phyloP scores from a whole-genome alignment of 2,888 invertebrate species.

The Tromatobia lineatoria region DNA sequence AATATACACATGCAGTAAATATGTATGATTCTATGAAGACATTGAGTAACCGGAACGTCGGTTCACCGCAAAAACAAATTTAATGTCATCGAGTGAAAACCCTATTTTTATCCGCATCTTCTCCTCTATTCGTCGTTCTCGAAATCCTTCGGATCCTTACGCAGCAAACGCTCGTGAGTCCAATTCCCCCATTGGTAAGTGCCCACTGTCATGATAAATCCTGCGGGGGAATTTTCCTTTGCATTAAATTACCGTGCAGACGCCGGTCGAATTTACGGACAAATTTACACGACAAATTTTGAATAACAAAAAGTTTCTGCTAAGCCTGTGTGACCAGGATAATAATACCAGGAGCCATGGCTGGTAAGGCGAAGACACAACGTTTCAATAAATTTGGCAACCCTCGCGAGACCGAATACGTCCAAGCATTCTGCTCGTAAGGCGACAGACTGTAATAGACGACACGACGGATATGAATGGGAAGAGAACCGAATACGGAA shows the following conservation, averaged over 20 bases:
- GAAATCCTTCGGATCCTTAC: slow-evolving; percentile 73
- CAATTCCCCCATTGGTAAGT: slow-evolving; percentile 60
- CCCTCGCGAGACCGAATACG: slow-evolving; percentile 61
- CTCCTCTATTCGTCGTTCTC: slow-evolving; percentile 69
- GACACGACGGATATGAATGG: slow-evolving; percentile 72
- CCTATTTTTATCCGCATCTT: background rate
- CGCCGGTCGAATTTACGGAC: background rate
- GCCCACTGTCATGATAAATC: slow-evolving; percentile 43
- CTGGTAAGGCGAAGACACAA: slow-evolving; percentile 12
- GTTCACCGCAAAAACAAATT: background rate
- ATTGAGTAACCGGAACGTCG: background rate
- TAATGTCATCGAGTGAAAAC: background rate
- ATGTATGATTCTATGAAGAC: slow-evolving; percentile 14
- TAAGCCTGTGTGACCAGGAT: background rate
- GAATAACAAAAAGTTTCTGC: background rate
- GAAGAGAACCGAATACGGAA: slow-evolving; percentile 72
- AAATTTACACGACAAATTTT: background rate
- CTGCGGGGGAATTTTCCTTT: slow-evolving; percentile 28
- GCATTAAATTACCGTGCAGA: slow-evolving; percentile 7
- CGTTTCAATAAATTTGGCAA: slow-evolving; percentile 66
- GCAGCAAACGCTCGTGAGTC: slow-evolving; percentile 43
- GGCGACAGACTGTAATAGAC: slow-evolving; percentile 68
- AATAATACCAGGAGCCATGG: slow-evolving; percentile 65
- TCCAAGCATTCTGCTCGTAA: slow-evolving; percentile 70
- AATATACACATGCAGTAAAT: background rate